Evolutionary conservation across 2,888 invertebrate genomes (phyloP).

Genomic region (Chaetogeoica ovagalla): DNA sequence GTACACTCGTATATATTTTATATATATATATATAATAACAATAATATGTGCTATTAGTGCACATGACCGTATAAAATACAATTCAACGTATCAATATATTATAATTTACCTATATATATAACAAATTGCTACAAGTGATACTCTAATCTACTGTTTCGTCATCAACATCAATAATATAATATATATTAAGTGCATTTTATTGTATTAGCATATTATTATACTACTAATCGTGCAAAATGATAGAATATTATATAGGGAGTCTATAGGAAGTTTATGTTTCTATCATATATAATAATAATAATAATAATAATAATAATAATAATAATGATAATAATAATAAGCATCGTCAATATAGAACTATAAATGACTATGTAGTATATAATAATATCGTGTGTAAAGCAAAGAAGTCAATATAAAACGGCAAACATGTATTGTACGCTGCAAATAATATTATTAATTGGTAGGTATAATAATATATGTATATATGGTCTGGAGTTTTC

Average conservation of each 20-base stretch:
- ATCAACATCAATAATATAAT: background rate
- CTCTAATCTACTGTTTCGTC: conserved; percentile 17
- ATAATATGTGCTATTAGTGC: background rate
- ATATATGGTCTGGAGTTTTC: conserved; percentile 22
- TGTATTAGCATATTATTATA: background rate
- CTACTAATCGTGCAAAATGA: conserved; percentile 20
- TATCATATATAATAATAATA: too few relatives aligned
- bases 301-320: too few relatives aligned
- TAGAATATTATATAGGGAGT: background rate
- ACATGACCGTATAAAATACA: background rate
- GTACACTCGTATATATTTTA: too few relatives aligned
- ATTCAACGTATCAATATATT: background rate
- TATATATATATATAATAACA: background rate
- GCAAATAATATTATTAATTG: background rate
- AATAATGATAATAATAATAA: background rate
- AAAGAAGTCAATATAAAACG: conserved; percentile 31
- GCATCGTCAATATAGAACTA: background rate
- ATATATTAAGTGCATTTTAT: conserved; percentile 3
- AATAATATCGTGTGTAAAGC: background rate
- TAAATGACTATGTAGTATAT: background rate
- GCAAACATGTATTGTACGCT: conserved; percentile 19
- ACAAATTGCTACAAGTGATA: conserved; percentile 30
- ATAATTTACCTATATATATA: background rate
- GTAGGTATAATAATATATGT: background rate
- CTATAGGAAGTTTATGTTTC: background rate